Conservation (phyloP, 2,888 invertebrate genomes). For the Drosophila mimica region DNA sequence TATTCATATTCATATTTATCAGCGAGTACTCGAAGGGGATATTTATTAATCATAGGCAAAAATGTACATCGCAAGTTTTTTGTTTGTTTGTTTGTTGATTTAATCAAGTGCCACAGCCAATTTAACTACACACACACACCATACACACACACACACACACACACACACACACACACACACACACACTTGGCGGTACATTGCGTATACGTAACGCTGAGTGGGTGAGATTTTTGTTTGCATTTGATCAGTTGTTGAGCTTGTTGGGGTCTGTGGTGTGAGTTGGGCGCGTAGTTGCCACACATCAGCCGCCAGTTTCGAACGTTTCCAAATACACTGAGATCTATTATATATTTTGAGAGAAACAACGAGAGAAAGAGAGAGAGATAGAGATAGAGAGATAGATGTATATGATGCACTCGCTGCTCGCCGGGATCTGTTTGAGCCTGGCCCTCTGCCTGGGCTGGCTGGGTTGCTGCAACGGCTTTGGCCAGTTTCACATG, state of each 20-base stretch:
- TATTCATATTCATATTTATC: conserved; percentile 21
- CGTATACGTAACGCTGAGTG: conserved; percentile 69
- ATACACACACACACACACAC: conserved; percentile 20
- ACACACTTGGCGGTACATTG: conserved; percentile 46
- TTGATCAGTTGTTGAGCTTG: conserved; percentile 22
- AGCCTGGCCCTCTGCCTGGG: conserved; percentile 50
- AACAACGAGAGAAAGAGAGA: background rate
- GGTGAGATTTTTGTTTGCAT: conserved; percentile 6
- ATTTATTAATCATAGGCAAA: conserved; percentile 53
- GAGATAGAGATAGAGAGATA: background rate
- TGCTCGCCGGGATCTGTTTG: conserved; percentile 48
- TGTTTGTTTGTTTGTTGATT: conserved; percentile 63
- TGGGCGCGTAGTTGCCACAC: conserved; percentile 71
- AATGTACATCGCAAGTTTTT: conserved; percentile 66
- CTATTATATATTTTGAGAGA: background rate
- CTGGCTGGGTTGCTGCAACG: conserved; percentile 54
- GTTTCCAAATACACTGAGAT: conserved; percentile 7
- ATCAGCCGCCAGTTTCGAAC: conserved; percentile 53
- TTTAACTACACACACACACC: conserved; percentile 48
- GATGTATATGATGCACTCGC: conserved; percentile 55
- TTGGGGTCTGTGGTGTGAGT: conserved; percentile 61
- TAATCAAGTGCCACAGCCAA: conserved; percentile 73
- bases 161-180: conserved; percentile 11
- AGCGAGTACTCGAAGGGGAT: conserved; percentile 19
- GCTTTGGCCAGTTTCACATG: conserved; percentile 81